These are phyloP conservation scores for Sphaeridia pumilis DNA, from an alignment of 2,888 invertebrate genomes.

Conservation along the genomic window DNA sequence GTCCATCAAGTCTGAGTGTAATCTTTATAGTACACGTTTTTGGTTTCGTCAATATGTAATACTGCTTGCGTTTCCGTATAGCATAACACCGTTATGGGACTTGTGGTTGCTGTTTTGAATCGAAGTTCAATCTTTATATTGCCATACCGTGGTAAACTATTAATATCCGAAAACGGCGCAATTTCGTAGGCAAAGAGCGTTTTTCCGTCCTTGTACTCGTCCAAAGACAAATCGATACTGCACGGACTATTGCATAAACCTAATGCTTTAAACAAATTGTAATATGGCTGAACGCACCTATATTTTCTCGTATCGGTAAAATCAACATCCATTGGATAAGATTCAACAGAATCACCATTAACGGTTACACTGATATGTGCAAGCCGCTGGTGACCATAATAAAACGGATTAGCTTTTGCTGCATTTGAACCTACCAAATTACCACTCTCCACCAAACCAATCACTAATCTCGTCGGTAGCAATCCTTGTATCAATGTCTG, in stretches of 20 bases:
- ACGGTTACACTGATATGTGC: neutral
- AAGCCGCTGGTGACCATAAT: neutral
- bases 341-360: neutral
- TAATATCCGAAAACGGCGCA: neutral
- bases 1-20: neutral
- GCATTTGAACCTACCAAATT: constrained; percentile 1
- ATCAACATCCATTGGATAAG: neutral
- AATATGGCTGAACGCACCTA: neutral
- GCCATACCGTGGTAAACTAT: neutral
- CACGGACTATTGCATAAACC: constrained; percentile 5
- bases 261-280: neutral
- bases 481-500: constrained; percentile 14
- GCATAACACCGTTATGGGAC: constrained; percentile 19
- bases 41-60: constrained; percentile 18
- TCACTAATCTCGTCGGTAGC: constrained; percentile 13
- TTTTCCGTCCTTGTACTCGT: neutral
- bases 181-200: constrained; percentile 8
- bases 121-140: constrained; percentile 6
- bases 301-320: neutral
- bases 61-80: constrained; percentile 20
- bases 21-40: neutral
- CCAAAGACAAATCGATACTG: constrained; percentile 1
- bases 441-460: constrained; percentile 13
- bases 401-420: constrained; percentile 6
- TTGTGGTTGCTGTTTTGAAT: constrained; percentile 9